Conservation (phyloP, 2,888 invertebrate species). For the Gasteruption jaculator region DNA sequence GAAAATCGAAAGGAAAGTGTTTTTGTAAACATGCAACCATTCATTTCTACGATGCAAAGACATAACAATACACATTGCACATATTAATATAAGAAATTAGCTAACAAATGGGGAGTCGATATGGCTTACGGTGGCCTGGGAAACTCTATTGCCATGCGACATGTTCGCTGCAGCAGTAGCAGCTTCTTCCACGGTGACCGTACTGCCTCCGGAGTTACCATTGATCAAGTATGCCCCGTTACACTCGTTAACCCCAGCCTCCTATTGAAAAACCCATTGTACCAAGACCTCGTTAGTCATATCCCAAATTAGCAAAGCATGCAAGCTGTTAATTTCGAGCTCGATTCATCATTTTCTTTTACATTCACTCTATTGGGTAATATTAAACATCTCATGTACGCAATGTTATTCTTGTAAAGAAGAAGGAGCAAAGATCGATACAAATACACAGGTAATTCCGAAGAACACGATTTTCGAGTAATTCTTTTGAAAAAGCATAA, state of each 20-base stretch:
- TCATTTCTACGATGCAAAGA: conserved; percentile 16
- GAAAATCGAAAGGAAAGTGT: too few relatives aligned
- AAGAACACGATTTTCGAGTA: too few relatives aligned
- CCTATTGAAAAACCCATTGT: conserved; percentile 45
- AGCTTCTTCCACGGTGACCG: conserved; percentile 53
- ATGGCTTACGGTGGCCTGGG: conserved; percentile 84
- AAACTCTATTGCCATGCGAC: conserved; percentile 78
- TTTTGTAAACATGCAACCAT: too few relatives aligned
- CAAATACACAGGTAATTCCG: too few relatives aligned
- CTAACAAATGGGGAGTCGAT: conserved; percentile 45
- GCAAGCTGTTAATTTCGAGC: too few relatives aligned
- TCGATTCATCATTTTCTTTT: too few relatives aligned
- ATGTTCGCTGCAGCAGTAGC: conserved; percentile 58
- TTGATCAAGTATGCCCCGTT: conserved; percentile 54
- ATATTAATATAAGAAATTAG: conserved; percentile 36
- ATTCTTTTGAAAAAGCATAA: too few relatives aligned
- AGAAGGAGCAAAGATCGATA: too few relatives aligned
- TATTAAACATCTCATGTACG: too few relatives aligned
- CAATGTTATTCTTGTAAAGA: too few relatives aligned
- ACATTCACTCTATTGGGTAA: too few relatives aligned
- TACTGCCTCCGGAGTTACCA: conserved; percentile 52
- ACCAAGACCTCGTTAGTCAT: conserved; percentile 26
- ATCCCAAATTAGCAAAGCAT: conserved; percentile 14
- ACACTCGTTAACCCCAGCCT: conserved; percentile 52
- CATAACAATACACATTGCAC: conserved; percentile 21